Evolutionary conservation across 2,797 vertebrate genomes (phyloP).

Genomic region (Gorsachius magnificus): DNA sequence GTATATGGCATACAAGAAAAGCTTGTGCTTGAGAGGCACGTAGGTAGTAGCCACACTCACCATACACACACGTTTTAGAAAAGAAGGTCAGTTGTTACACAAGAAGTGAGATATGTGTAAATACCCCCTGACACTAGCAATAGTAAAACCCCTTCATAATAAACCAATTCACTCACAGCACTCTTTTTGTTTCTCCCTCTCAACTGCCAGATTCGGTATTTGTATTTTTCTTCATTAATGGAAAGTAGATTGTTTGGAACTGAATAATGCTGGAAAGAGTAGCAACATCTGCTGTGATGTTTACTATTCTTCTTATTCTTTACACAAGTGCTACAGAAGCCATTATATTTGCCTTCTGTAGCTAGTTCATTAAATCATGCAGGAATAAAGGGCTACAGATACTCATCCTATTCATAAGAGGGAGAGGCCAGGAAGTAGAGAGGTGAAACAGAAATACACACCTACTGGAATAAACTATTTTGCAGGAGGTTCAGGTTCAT

Average conservation of each 20-base stretch:
- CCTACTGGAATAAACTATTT: background rate
- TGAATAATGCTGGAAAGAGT: slow-evolving; percentile 11
- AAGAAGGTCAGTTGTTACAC: background rate
- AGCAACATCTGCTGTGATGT: slow-evolving; percentile 17
- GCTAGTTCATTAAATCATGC: slow-evolving; percentile 3
- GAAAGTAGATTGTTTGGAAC: slow-evolving; percentile 21
- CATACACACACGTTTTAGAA: background rate
- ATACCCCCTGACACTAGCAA: background rate
- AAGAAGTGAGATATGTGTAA: background rate
- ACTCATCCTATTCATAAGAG: background rate
- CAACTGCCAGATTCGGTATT: background rate
- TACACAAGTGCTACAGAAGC: background rate
- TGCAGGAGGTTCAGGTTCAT: background rate
- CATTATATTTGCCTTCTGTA: background rate
- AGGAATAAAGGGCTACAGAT: background rate
- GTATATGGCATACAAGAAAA: background rate
- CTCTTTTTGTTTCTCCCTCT: background rate
- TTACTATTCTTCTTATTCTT: slow-evolving; percentile 2
- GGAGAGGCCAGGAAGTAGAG: background rate
- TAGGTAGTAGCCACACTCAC: background rate
- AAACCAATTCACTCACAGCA: background rate
- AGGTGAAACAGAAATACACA: background rate
- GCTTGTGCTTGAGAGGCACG: background rate
- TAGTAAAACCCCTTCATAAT: background rate
- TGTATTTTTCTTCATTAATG: slow-evolving; percentile 46